Evolutionary conservation across 1,140 invertebrate species (phyloP).

Genomic region (Polypedilum vanderplanki): DNA sequence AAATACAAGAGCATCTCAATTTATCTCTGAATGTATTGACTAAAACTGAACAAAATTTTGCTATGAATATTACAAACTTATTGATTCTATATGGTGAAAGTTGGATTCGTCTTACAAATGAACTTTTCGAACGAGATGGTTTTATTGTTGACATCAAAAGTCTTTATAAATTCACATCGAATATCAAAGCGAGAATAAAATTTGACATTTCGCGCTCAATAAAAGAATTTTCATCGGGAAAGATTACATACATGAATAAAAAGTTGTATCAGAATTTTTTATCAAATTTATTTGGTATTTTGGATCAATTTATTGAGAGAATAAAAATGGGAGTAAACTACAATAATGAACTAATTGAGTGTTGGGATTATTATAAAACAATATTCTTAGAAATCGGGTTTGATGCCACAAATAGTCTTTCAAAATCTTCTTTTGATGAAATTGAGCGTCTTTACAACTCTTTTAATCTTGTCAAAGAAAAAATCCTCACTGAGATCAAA

Average conservation of each 20-base stretch:
- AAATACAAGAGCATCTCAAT: background rate
- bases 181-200: background rate
- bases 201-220: background rate
- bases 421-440: background rate
- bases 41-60: background rate
- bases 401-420: background rate
- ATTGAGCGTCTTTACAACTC: background rate
- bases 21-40: background rate
- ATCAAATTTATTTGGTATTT: background rate
- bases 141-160: conserved; percentile 12
- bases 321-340: background rate
- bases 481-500: no score
- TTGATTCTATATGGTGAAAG: background rate
- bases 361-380: conserved; percentile 12
- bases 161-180: conserved; percentile 11
- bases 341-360: background rate
- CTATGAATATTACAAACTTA: background rate
- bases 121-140: background rate
- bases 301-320: background rate
- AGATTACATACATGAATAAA: background rate
- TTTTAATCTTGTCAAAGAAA: no score
- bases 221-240: background rate
- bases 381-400: background rate
- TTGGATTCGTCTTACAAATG: conserved; percentile 3
- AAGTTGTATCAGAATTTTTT: conserved; percentile 7